Conservation (phyloP, 2,113 vertebrate genomes). For the Probosciger aterrimus region DNA sequence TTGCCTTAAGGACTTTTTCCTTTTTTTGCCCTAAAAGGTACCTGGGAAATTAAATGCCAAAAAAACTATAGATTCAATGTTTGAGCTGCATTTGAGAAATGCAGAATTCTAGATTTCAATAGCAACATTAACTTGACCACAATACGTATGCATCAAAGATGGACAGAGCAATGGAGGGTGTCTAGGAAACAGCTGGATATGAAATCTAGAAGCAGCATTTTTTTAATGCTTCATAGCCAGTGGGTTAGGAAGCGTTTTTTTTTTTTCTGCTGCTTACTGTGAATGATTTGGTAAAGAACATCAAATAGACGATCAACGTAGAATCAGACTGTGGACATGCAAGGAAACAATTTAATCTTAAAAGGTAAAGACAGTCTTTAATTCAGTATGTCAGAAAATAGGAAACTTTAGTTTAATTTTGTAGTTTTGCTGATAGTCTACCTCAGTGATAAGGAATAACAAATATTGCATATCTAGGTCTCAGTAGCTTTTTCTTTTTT, state of each 20-base stretch:
- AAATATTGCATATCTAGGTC: background rate
- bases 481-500: background rate
- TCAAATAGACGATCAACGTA: background rate
- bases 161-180: background rate
- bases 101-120: background rate
- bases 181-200: background rate
- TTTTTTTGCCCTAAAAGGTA: slow-evolving; percentile 29
- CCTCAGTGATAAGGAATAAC: background rate
- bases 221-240: background rate
- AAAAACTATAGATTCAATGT: background rate
- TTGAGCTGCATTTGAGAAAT: slow-evolving; percentile 15
- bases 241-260: background rate
- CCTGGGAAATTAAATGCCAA: slow-evolving; percentile 35
- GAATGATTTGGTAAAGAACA: background rate
- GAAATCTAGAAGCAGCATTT: background rate
- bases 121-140: background rate
- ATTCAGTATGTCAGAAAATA: background rate
- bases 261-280: background rate
- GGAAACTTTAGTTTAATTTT: background rate
- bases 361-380: background rate
- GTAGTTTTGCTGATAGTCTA: background rate
- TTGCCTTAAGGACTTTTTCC: slow-evolving; percentile 63
- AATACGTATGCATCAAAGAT: background rate
- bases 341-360: background rate
- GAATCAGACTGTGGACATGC: background rate